Conservation (phyloP, 2,888 invertebrate genomes). For the Dryocosmus kuriphilus region DNA sequence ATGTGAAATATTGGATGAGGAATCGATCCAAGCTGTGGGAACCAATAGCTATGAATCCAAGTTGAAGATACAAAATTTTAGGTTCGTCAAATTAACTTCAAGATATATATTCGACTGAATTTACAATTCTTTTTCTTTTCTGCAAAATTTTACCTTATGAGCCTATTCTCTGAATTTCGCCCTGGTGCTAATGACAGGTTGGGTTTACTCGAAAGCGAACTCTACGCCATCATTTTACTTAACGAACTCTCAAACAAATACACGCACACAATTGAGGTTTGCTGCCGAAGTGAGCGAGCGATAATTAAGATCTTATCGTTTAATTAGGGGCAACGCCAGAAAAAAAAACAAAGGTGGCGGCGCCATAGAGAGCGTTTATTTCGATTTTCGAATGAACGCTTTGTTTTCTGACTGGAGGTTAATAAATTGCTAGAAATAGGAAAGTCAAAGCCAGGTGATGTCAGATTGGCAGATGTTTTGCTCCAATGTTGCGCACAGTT, state of each 20-base stretch:
- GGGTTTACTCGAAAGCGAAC: slow-evolving; percentile 43
- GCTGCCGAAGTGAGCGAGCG: slow-evolving; percentile 59
- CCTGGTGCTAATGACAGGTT: slow-evolving; percentile 55
- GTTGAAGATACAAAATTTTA: too few relatives aligned
- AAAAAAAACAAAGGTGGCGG: slow-evolving; percentile 56
- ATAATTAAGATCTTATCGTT: slow-evolving; percentile 71
- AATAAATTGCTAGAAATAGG: slow-evolving; percentile 71
- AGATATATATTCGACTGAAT: too few relatives aligned
- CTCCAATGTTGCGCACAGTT: slow-evolving; percentile 55
- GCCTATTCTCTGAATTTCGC: slow-evolving; percentile 38
- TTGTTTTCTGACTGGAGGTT: slow-evolving; percentile 49
- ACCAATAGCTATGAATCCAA: too few relatives aligned
- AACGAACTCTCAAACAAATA: slow-evolving; percentile 50
- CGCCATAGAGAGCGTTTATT: slow-evolving; percentile 42
- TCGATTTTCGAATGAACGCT: slow-evolving; percentile 27
- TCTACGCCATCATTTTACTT: slow-evolving; percentile 34
- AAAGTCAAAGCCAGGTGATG: slow-evolving; percentile 72
- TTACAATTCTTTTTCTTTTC: slow-evolving; percentile 37
- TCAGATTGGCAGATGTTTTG: slow-evolving; percentile 72
- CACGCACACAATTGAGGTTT: slow-evolving; percentile 47
- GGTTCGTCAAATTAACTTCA: too few relatives aligned
- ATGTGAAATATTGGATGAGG: background rate
- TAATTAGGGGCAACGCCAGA: slow-evolving; percentile 67
- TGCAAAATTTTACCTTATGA: slow-evolving; percentile 12
- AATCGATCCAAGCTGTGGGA: background rate